These are phyloP conservation scores for Pseudomyrmex pallidus DNA, from an alignment of 1,140 invertebrate species.

Conservation along the genomic window DNA sequence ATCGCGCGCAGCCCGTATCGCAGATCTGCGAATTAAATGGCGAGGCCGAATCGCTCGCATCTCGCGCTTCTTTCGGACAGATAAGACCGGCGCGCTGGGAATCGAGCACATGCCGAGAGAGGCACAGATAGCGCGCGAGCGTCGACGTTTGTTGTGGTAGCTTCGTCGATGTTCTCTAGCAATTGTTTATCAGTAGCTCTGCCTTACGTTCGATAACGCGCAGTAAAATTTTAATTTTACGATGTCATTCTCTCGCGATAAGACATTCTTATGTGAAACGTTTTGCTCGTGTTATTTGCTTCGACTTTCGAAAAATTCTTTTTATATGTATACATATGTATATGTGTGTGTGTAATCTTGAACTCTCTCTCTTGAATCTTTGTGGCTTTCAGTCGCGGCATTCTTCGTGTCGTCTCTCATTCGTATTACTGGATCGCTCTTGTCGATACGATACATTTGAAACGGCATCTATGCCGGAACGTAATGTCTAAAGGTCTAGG, in stretches of 20 bases:
- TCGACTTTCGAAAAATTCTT: no score
- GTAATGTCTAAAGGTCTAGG: constrained; percentile 63
- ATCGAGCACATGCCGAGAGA: background rate
- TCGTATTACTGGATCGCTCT: constrained; percentile 43
- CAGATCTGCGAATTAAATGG: constrained; percentile 52
- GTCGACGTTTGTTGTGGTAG: constrained; percentile 8
- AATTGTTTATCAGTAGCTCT: constrained; percentile 34
- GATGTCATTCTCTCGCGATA: background rate
- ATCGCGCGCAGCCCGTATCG: constrained; percentile 38
- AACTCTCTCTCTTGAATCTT: background rate
- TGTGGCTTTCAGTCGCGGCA: background rate
- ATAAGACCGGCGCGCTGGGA: constrained; percentile 24
- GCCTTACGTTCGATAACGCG: constrained; percentile 13
- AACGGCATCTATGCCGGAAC: constrained; percentile 58
- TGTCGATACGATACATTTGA: constrained; percentile 55
- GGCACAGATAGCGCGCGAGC: constrained; percentile 10
- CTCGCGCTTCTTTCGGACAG: constrained; percentile 47
- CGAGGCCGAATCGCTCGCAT: constrained; percentile 45
- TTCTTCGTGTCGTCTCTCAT: background rate
- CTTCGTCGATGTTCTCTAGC: constrained; percentile 30
- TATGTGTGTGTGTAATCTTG: background rate
- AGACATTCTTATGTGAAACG: constrained; percentile 5
- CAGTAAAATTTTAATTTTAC: constrained; percentile 38
- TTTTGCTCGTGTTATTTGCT: background rate
- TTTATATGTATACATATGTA: no score